phyloP scores from a whole-genome alignment of 2,113 vertebrate species.

The Scortum barcoo region DNA sequence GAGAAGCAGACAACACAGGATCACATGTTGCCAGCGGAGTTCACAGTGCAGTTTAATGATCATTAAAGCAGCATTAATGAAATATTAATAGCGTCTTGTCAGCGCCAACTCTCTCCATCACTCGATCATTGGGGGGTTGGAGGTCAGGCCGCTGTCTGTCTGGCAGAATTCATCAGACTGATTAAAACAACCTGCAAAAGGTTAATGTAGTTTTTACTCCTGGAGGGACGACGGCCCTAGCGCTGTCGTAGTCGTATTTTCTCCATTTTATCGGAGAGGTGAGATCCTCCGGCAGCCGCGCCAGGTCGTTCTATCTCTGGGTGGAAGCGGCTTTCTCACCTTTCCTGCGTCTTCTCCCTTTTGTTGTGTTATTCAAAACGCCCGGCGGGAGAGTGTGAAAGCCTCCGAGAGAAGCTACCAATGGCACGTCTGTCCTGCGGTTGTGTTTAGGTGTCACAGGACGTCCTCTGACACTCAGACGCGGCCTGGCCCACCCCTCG shows the following conservation, averaged over 20 bases:
- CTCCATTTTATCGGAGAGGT: neutral
- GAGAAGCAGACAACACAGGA: constrained; percentile 29
- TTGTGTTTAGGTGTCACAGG: constrained; percentile 27
- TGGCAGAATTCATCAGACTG: constrained; percentile 68
- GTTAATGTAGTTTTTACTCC: constrained; percentile 58
- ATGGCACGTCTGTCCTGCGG: neutral
- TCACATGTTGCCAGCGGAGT: constrained; percentile 42
- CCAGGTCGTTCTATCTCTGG: neutral
- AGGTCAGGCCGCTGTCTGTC: constrained; percentile 66
- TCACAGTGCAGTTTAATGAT: constrained; percentile 64
- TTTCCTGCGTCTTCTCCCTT: constrained; percentile 1
- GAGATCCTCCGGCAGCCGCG: neutral
- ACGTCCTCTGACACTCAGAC: constrained; percentile 46
- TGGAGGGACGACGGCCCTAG: neutral
- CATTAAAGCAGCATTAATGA: constrained; percentile 63
- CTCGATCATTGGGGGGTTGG: constrained; percentile 60
- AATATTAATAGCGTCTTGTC: constrained; percentile 67
- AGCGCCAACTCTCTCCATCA: constrained; percentile 62
- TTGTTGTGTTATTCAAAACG: constrained; percentile 53
- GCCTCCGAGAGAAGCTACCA: constrained; percentile 2
- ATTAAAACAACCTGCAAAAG: constrained; percentile 65
- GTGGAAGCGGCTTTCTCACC: constrained; percentile 31
- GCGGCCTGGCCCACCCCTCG: neutral
- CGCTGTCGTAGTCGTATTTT: neutral
- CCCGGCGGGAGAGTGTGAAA: constrained; percentile 43